phyloP scores from a whole-genome alignment of 2,113 vertebrate genomes.

The Brienomyrus longianalis region DNA sequence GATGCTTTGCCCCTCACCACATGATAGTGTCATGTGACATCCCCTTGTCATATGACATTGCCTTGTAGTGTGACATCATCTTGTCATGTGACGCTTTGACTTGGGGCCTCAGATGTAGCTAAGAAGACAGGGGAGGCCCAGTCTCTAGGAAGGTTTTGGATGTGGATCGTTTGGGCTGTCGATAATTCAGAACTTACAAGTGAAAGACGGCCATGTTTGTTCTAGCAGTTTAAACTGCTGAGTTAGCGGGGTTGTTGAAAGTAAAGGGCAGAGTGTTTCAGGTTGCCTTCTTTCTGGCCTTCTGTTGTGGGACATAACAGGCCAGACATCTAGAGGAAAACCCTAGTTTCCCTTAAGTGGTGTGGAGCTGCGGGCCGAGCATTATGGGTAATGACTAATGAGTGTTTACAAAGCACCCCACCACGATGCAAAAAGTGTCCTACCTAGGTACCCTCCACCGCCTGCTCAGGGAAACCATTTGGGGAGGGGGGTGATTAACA shows the following conservation, averaged over 20 bases:
- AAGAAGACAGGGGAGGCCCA: neutral
- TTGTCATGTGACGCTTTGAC: neutral
- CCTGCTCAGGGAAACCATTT: constrained; percentile 52
- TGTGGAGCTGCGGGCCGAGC: neutral
- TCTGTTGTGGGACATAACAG: neutral
- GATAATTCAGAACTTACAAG: neutral
- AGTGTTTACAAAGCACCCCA: constrained; percentile 50
- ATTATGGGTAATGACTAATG: constrained; percentile 57
- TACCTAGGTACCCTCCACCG: neutral
- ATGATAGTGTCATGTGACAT: neutral
- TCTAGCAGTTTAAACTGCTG: neutral
- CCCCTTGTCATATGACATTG: neutral
- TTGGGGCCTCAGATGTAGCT: neutral
- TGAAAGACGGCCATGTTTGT: neutral
- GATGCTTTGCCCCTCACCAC: neutral
- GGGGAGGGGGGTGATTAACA: constrained; percentile 47
- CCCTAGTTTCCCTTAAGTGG: neutral
- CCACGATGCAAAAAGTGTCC: constrained; percentile 44
- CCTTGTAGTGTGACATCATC: neutral
- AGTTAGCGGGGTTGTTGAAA: neutral
- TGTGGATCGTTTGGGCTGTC: neutral
- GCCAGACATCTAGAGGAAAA: neutral
- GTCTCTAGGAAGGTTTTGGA: neutral
- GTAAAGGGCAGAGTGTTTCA: neutral
- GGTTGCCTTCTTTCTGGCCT: neutral